Conservation (phyloP, 2,888 invertebrate genomes). For the Coenonympha arcania region DNA sequence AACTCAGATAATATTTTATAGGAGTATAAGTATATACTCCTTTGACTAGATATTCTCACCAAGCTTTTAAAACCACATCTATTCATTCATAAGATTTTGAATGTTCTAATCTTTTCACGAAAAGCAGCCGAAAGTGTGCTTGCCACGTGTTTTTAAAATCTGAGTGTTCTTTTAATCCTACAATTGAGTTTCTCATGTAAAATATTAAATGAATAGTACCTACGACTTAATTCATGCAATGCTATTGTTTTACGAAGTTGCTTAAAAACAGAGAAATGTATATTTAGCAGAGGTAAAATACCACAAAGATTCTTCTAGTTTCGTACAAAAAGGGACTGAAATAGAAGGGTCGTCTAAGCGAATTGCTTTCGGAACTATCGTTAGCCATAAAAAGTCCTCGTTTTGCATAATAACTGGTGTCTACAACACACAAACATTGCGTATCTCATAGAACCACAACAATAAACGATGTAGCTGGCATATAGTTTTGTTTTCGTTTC, state of each 20-base stretch:
- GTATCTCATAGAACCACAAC: neutral
- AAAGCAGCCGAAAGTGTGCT: too few species aligned
- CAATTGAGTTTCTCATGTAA: too few species aligned
- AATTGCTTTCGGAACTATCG: constrained; percentile 29
- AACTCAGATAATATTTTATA: too few species aligned
- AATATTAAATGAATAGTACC: too few species aligned
- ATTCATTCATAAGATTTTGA: too few species aligned
- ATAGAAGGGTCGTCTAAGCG: constrained; percentile 24
- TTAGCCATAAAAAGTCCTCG: constrained; percentile 30
- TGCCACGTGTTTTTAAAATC: too few species aligned
- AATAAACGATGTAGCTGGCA: neutral
- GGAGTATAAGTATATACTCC: too few species aligned
- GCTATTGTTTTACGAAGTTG: neutral
- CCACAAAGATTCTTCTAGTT: neutral
- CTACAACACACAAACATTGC: constrained; percentile 20
- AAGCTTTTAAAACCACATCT: too few species aligned
- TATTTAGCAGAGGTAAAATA: neutral
- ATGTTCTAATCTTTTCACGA: too few species aligned
- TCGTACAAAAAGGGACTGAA: constrained; percentile 7
- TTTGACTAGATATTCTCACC: too few species aligned
- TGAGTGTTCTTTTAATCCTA: too few species aligned
- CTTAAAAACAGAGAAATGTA: neutral
- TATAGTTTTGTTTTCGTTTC: neutral
- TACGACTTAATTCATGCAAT: too few species aligned
- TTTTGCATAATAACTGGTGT: constrained; percentile 16